phyloP scores from a whole-genome alignment of 2,888 invertebrate genomes.

The Rhagium mordax region DNA sequence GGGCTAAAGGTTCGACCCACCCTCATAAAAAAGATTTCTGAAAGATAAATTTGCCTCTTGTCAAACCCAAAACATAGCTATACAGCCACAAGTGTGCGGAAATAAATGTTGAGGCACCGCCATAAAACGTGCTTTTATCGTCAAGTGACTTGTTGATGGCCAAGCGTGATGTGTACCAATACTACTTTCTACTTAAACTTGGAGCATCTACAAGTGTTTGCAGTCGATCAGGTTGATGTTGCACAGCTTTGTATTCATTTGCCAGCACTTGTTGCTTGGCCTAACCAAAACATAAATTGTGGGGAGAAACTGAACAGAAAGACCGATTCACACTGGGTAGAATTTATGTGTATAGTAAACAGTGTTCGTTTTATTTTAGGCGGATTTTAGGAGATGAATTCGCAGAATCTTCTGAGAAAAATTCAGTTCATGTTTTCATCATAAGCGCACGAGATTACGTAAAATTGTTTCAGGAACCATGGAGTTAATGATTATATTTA shows the following conservation, averaged over 20 bases:
- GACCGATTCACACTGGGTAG: constrained; percentile 60
- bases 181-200: constrained; percentile 63
- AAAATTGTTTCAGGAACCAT: neutral
- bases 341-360: constrained; percentile 36
- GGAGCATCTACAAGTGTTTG: constrained; percentile 69
- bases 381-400: constrained; percentile 6
- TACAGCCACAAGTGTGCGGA: constrained; percentile 64
- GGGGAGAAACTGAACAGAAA: constrained; percentile 62
- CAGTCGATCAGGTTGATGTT: constrained; percentile 58
- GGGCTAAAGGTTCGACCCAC: constrained; percentile 54
- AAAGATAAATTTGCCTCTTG: constrained; percentile 66
- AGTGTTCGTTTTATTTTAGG: constrained; percentile 13
- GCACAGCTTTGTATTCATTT: constrained; percentile 56
- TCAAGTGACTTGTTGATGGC: constrained; percentile 31
- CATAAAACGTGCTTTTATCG: constrained; percentile 31
- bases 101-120: constrained; percentile 36
- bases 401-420: neutral
- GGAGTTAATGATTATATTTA: too few relatives aligned
- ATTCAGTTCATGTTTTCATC: neutral
- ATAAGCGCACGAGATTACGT: neutral
- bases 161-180: constrained; percentile 55
- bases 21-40: constrained; percentile 63
- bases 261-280: constrained; percentile 50
- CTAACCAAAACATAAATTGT: constrained; percentile 63
- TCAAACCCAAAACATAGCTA: constrained; percentile 63